Evolutionary conservation across 2,888 invertebrate species (phyloP), one percentile per base, ranked within the genome.

Genomic region (Parnassius apollo): DNA sequence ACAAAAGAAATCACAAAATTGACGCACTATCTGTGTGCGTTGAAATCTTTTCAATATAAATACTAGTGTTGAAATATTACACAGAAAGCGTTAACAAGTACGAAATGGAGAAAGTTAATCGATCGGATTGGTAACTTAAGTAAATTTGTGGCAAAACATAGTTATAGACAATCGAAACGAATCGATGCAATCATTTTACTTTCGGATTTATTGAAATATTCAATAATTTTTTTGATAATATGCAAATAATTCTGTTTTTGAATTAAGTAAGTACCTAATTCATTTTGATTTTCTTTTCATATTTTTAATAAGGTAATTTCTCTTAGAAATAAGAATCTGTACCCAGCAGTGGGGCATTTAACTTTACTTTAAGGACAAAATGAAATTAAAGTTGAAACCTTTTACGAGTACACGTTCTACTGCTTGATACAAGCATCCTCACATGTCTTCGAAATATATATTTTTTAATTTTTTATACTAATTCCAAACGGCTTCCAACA

Each of bases 61-160:
- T 49, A 52, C 35, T 59, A 60, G 54, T 45, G 56, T 35, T 42
- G 56, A 62, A 57, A 48, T 49, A 46, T 53, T 53, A 22, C 57
- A 25, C 57, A 53, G 53, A 57, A 53, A 62, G 57, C 22, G 50
- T 42, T 25, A 46, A 48, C 53, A 42, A 53, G 35, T 35, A 51
- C 12, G 51, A 44, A 59, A 52, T 48, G 57, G 62, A 52, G 62
- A 62, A 62, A 62, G 62, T 62, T 49, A 13, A 52, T 57, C 49
- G 42, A 22, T 42, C 42, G 25, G 44, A 22, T 58, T 48, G 11
- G 58, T 49, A 49, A n/a, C 35, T 35, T 18, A 48, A 45, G 25
- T 35, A 55, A 56, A 61, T 45, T 61, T 46, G 50, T 51, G 46
- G 44, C 61, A 50, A 44, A 61, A 57, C 57, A 58, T 62, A 58